Percentiles rank a stretch among this genome's conserved stretches.
Conservation (phyloP, 2,888 invertebrate genomes). For the Caenorhabditis becei region DNA sequence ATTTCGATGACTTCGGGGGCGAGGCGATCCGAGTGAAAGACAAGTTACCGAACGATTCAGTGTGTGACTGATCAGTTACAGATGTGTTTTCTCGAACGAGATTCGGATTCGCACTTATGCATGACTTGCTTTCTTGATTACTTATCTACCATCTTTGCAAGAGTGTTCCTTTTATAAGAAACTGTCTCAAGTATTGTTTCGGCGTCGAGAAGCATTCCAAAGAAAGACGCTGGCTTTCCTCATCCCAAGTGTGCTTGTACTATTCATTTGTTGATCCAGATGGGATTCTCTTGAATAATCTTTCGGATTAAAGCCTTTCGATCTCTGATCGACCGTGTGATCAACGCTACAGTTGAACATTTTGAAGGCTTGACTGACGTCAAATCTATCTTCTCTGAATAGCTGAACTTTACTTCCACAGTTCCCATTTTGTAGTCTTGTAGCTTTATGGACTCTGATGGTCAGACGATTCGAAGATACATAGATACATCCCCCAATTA, state of each 20-base stretch:
- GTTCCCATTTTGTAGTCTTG: background rate
- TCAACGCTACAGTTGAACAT: no score
- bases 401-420: no score
- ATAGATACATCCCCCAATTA: no score
- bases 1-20: background rate
- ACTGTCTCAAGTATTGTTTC: background rate
- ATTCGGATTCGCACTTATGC: conserved; percentile 1
- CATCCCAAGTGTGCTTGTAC: no score
- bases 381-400: no score
- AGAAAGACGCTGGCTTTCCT: no score
- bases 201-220: background rate
- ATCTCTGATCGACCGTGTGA: no score
- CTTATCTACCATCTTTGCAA: conserved; percentile 7
- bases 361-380: no score
- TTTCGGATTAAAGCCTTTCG: no score
- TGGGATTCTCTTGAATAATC: no score
- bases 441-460: background rate
- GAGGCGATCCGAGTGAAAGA: background rate
- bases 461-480: no score
- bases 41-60: conserved; percentile 9
- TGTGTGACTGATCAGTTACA: conserved; percentile 46
- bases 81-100: conserved; percentile 11
- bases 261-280: no score
- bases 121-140: background rate
- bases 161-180: conserved; percentile 1